phyloP scores from a whole-genome alignment of 2,888 invertebrate genomes.

The Thumatha senex region DNA sequence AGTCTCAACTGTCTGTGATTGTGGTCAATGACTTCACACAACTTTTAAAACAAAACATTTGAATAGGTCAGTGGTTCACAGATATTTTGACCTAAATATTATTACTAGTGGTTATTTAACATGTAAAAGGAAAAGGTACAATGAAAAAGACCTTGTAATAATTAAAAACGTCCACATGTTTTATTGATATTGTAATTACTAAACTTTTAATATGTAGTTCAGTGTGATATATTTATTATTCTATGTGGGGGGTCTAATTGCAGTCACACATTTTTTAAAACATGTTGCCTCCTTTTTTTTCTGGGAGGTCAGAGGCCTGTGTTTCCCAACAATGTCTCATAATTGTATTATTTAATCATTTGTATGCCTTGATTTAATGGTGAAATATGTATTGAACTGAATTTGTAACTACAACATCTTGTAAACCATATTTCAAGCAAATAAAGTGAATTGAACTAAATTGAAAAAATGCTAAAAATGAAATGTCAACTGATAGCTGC shows the following conservation, averaged over 20 bases:
- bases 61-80: conserved; percentile 34
- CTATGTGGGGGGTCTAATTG: conserved; percentile 29
- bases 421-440: too few species aligned
- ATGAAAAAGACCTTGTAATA: conserved; percentile 11
- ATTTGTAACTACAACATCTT: too few species aligned
- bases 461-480: too few species aligned
- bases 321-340: too few species aligned
- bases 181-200: neutral
- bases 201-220: neutral
- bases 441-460: too few species aligned
- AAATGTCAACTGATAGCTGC: too few species aligned
- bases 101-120: conserved; percentile 4
- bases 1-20: conserved; percentile 52
- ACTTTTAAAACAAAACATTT: conserved; percentile 55
- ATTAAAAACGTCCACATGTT: conserved; percentile 20
- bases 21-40: conserved; percentile 72
- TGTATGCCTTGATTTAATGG: too few species aligned
- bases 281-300: too few species aligned
- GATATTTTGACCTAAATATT: neutral
- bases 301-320: too few species aligned
- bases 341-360: too few species aligned
- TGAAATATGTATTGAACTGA: too few species aligned
- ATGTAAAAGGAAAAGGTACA: conserved; percentile 6
- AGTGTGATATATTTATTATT: neutral
- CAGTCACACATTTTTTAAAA: neutral